Evolutionary conservation across 2,888 invertebrate genomes (phyloP).

Genomic region (Lymantria monacha): DNA sequence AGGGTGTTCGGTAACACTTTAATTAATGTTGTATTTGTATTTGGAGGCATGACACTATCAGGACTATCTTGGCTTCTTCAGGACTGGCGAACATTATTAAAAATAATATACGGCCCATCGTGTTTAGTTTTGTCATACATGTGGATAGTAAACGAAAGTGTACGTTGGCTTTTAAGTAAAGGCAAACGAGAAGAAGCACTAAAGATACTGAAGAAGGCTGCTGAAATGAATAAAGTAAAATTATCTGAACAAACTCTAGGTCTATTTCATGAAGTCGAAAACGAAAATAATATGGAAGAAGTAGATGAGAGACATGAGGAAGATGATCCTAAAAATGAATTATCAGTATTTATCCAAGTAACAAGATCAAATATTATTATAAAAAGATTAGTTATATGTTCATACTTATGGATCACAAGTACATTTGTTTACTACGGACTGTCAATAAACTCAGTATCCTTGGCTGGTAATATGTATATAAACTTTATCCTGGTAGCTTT

Average conservation of each 20-base stretch:
- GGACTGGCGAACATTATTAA: conserved; percentile 86
- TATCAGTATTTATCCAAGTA: conserved; percentile 64
- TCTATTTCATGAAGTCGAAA: conserved; percentile 43
- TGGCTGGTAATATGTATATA: conserved; percentile 88
- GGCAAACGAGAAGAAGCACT: conserved; percentile 85
- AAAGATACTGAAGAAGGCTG: conserved; percentile 84
- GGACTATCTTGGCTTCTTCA: conserved; percentile 85
- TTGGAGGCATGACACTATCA: conserved; percentile 87
- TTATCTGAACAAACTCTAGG: conserved; percentile 66
- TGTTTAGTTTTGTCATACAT: conserved; percentile 85
- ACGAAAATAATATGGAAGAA: conserved; percentile 17
- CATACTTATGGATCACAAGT: conserved; percentile 90
- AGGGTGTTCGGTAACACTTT: conserved; percentile 89
- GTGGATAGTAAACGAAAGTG: conserved; percentile 88
- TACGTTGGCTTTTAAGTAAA: conserved; percentile 89
- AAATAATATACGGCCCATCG: conserved; percentile 87
- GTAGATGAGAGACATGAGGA: conserved; percentile 17
- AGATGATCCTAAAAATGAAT: conserved; percentile 22
- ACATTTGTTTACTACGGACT: conserved; percentile 91
- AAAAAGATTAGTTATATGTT: conserved; percentile 83
- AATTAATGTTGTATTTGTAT: conserved; percentile 86
- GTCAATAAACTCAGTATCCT: conserved; percentile 88
- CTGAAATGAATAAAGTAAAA: conserved; percentile 83
- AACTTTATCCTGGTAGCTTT: conserved; percentile 86
- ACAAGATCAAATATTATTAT: conserved; percentile 80